Evolutionary conservation across 2,888 invertebrate species (phyloP), one percentile per base, ranked within the genome.

Genomic region (Adelphocoris suturalis): DNA sequence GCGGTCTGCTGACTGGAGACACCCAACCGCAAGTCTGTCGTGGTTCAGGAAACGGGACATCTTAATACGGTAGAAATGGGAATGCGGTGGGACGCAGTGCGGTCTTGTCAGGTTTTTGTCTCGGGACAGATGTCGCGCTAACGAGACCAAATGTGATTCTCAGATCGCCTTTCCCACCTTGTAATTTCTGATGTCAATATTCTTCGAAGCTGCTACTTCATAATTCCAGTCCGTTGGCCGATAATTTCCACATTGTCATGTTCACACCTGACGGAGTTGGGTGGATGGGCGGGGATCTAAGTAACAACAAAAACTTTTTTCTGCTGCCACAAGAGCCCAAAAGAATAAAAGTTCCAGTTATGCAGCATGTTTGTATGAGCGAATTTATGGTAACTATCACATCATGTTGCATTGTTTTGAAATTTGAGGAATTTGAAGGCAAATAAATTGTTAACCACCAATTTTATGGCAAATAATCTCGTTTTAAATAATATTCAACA

Each of bases 181-280:
- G 82, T 52, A 82, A 82, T 82, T 82, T 7, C 7, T 82, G 52
- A 82, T 52, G 82, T 82, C 82, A 19, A 52, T 82, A 68, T 68
- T 68, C 68, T 27, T 68, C 37, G 27, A 7, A 23, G 27, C n/a
- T 23, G 48, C 13, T 14, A n/a, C 19, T 16, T 16, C 12, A 27
- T 82, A 82, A 82, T 82, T 82, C 19, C 19, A 14, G 13, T 0
- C 52, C 82, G 19, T 27, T 14, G 23, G 52, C 27, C 52, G 52
- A 82, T 82, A 82, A 82, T 82, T 82, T 52, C 82, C 52, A 82
- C 82, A 23, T 52, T 27, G 82, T 82, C 82, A 82, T 82, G 52
- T 82, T 82, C 82, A 52, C 82, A 82, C 82, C 82, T 82, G 82
- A 11, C 23, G 68, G 68, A 23, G 68, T 68, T 23, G 27, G 68